phyloP scores from a whole-genome alignment of 2,888 invertebrate species.

The Ferrisia virgata region DNA sequence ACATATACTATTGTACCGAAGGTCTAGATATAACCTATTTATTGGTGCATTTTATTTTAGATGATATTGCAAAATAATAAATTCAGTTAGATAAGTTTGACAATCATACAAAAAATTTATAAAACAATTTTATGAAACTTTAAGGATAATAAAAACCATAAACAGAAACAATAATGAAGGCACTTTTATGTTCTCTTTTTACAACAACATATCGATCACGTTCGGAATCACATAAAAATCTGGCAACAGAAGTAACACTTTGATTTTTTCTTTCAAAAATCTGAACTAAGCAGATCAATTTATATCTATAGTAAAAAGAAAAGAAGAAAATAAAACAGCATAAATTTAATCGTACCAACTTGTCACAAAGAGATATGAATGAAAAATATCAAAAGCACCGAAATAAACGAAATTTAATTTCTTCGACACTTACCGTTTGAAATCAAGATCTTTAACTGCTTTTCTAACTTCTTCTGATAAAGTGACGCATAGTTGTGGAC shows the following conservation, averaged over 20 bases:
- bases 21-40: too few species aligned
- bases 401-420: too few species aligned
- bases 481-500: slow-evolving; percentile 7
- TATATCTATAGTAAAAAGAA: slow-evolving; percentile 59
- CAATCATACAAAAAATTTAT: too few species aligned
- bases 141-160: slow-evolving; percentile 33
- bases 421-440: slow-evolving; percentile 25
- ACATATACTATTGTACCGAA: too few species aligned
- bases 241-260: slow-evolving; percentile 61
- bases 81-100: too few species aligned
- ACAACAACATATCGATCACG: slow-evolving; percentile 55
- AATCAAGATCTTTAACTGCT: slow-evolving; percentile 10
- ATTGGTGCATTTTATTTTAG: too few species aligned
- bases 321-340: too few species aligned
- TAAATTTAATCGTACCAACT: too few species aligned
- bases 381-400: too few species aligned
- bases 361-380: too few species aligned
- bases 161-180: not conserved
- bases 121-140: not conserved
- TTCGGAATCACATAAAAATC: slow-evolving; percentile 68
- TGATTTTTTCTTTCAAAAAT: slow-evolving; percentile 68
- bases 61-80: too few species aligned
- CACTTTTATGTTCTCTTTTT: slow-evolving; percentile 32
- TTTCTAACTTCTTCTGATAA: slow-evolving; percentile 10
- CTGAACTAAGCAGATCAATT: slow-evolving; percentile 62